Base-by-base conservation (phyloP, 2,797 vertebrate genomes). In the Oreochromis mossambicus region DNA sequence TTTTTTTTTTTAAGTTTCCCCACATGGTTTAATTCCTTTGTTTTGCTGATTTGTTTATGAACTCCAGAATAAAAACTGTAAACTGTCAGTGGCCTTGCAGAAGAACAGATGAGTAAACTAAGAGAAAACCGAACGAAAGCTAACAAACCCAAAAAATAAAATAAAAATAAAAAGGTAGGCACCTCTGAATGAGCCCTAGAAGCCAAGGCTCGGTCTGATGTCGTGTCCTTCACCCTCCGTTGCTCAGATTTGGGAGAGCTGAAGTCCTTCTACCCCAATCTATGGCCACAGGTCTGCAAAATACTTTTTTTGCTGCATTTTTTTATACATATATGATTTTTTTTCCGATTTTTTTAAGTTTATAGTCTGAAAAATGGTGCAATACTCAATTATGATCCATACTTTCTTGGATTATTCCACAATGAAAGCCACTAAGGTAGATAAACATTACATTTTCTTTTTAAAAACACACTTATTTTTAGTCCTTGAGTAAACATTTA, bases 401-500 rank as follows among this genome's bases (percentile, higher is more conserved):
- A 96, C 96, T 95, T 93, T 95, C 94, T 95, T 97, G 97, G 97
- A 98, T 98, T 97, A 97, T 97, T 98, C 97, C 97, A 97, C 97
- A 95, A 97, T 96, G 97, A 97, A 97, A 98, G 98, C 97, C 95
- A 98, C 97, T 98, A 98, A 98, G 98, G 98, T 98, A 98, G 98
- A 98, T 97, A 97, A 96, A 97, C 97, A 97, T 97, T 97, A 97
- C 97, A 98, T 95, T 58, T 58, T 58, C 56, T 58, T 92, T 82
- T 89, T 85, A 94, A 95, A 98, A 97, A 97, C 96, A 97, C 96
- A 98, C 97, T 97, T 96, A 96, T 96, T 96, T 96, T 96, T 95
- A 98, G 97, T 99, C 98, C 98, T 99, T 98, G 98, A 98, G 98
- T 99, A 99, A 99, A 99, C 98, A 98, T 97, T 97, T 97, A 98